These are phyloP conservation scores for Corynorhinus townsendii DNA, from an alignment of 2,113 vertebrate genomes.

Conservation along the genomic window DNA sequence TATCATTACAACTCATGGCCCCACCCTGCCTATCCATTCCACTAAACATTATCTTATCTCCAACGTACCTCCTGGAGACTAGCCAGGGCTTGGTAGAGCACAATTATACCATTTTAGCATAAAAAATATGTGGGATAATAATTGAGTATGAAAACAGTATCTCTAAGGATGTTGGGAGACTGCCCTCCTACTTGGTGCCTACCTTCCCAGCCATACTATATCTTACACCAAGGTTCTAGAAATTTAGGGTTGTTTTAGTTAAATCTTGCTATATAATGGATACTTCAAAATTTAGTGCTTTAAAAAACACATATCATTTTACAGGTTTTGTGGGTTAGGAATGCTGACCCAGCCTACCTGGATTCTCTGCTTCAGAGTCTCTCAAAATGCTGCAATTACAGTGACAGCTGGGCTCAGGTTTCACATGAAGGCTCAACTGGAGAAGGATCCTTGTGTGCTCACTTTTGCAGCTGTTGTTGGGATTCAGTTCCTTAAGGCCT, in stretches of 20 bases:
- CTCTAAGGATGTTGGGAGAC: conserved; percentile 83
- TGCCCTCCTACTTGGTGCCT: conserved; percentile 73
- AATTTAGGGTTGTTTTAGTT: background rate
- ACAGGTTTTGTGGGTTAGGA: background rate
- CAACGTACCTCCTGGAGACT: conserved; percentile 79
- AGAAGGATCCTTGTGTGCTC: background rate
- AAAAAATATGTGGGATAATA: conserved; percentile 81
- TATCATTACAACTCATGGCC: background rate
- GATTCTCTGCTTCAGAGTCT: background rate
- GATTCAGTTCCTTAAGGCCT: background rate
- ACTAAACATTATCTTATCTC: conserved; percentile 78
- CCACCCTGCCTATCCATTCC: background rate
- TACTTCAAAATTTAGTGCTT: background rate
- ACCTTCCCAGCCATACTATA: conserved; percentile 62
- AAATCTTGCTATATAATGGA: background rate
- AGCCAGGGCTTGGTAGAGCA: conserved; percentile 69
- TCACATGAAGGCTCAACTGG: background rate
- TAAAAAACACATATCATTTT: background rate
- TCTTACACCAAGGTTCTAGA: background rate
- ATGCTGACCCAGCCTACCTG: background rate
- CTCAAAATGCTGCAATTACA: background rate
- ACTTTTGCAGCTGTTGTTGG: background rate
- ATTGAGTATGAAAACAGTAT: conserved; percentile 84
- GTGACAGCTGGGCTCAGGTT: background rate
- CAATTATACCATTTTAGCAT: conserved; percentile 82